A percentile compares a stretch with the other conserved stretches of the same genome.
Evolutionary conservation across 2,888 invertebrate genomes (phyloP).

Genomic region (Parthenolecanium corni): DNA sequence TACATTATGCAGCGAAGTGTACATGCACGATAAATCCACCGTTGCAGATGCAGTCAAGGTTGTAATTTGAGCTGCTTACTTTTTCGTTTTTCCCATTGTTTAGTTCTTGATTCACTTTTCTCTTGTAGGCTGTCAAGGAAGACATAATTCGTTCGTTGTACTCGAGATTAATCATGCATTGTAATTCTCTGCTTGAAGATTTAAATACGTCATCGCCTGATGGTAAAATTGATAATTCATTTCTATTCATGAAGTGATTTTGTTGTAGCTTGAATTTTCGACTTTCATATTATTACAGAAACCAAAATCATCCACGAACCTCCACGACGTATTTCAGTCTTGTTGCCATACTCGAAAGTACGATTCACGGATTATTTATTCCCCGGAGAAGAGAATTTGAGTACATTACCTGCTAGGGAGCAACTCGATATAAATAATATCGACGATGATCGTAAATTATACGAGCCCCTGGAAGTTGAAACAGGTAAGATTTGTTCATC

Average conservation of each 20-base stretch:
- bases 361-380: constrained; percentile 82
- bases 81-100: neutral
- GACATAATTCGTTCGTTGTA: constrained; percentile 76
- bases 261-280: neutral
- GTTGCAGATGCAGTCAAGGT: constrained; percentile 53
- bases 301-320: constrained; percentile 77
- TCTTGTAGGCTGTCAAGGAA: constrained; percentile 52
- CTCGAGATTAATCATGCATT: constrained; percentile 79
- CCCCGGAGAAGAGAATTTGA: constrained; percentile 55
- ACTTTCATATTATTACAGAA: constrained; percentile 44
- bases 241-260: neutral
- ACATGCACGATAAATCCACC: constrained; percentile 62
- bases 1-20: constrained; percentile 44
- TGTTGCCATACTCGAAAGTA: constrained; percentile 50
- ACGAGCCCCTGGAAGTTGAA: constrained; percentile 20
- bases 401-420: constrained; percentile 19
- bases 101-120: neutral
- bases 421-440: constrained; percentile 9
- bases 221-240: neutral
- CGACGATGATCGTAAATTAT: neutral
- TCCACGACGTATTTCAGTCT: constrained; percentile 70
- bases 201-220: constrained; percentile 5
- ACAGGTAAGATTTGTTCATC: neutral
- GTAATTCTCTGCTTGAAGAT: constrained; percentile 81
- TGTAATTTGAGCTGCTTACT: neutral